Conservation (phyloP, 2,888 invertebrate species). For the Pimpla rufipes region DNA sequence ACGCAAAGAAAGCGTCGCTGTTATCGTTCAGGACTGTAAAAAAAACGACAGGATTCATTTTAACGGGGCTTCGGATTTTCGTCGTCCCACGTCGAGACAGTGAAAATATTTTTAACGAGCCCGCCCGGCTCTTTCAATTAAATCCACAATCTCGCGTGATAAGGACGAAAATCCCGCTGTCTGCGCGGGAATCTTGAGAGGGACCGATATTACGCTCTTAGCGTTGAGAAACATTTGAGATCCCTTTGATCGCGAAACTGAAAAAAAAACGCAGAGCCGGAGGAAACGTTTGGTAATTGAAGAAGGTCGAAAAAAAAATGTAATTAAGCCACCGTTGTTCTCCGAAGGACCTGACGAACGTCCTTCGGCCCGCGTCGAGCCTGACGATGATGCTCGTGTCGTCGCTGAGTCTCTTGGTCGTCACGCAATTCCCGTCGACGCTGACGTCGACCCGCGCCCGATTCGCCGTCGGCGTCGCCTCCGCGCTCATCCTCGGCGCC, state of each 20-base stretch:
- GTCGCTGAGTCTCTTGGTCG: conserved; percentile 88
- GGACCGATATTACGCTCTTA: neutral
- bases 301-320: conserved; percentile 6
- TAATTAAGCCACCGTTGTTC: conserved; percentile 39
- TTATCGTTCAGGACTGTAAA: too few species aligned
- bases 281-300: neutral
- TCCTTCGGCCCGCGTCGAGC: conserved; percentile 85
- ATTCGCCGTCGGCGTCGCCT: conserved; percentile 86
- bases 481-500: conserved; percentile 87
- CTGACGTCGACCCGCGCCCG: conserved; percentile 76
- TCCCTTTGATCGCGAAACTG: neutral
- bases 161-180: conserved; percentile 3
- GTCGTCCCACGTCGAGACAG: too few species aligned
- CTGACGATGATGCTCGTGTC: conserved; percentile 88
- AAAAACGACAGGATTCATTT: too few species aligned
- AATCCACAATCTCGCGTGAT: conserved; percentile 16
- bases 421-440: conserved; percentile 83
- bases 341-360: conserved; percentile 87
- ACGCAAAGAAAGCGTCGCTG: too few species aligned
- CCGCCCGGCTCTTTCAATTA: neutral
- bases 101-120: conserved; percentile 8
- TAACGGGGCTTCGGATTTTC: too few species aligned
- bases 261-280: neutral
- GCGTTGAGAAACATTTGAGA: neutral
- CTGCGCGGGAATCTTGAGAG: neutral